Conservation (phyloP, 2,888 invertebrate genomes). For the Eremobia ochroleuca region DNA sequence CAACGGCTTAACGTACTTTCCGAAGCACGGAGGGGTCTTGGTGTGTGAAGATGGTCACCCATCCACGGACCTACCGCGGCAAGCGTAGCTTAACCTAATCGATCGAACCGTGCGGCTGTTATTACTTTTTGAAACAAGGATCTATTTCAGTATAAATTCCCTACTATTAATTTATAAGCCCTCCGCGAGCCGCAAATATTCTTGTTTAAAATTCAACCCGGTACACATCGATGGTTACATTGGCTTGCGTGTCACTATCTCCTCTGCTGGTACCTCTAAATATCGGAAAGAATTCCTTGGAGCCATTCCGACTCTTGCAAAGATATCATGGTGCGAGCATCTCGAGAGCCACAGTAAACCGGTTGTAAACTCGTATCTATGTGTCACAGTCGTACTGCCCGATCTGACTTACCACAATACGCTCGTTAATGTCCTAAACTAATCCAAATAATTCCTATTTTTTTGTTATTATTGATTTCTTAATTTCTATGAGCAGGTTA, state of each 20-base stretch:
- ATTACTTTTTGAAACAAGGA: conserved; percentile 1
- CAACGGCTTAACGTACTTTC: too few species aligned
- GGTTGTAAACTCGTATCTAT: conserved; percentile 73
- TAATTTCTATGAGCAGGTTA: neutral
- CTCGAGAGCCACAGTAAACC: conserved; percentile 69
- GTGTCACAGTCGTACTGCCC: conserved; percentile 66
- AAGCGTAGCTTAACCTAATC: too few species aligned
- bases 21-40: too few species aligned
- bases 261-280: conserved; percentile 67
- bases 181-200: conserved; percentile 43
- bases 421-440: conserved; percentile 20
- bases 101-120: too few species aligned
- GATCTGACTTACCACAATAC: conserved; percentile 65
- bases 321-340: conserved; percentile 72
- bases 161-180: conserved; percentile 44
- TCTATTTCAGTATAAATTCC: conserved; percentile 6
- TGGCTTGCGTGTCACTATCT: conserved; percentile 74
- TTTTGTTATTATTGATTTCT: neutral
- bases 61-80: too few species aligned
- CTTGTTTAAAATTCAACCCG: conserved; percentile 63
- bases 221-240: conserved; percentile 61
- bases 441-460: neutral
- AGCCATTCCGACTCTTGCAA: conserved; percentile 69
- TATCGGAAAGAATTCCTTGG: conserved; percentile 70
- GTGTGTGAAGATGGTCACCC: too few species aligned